Percentiles rank a stretch among this genome's conserved stretches.
Conservation (phyloP, 2,888 invertebrate genomes). For the Drosophila paramelanica region DNA sequence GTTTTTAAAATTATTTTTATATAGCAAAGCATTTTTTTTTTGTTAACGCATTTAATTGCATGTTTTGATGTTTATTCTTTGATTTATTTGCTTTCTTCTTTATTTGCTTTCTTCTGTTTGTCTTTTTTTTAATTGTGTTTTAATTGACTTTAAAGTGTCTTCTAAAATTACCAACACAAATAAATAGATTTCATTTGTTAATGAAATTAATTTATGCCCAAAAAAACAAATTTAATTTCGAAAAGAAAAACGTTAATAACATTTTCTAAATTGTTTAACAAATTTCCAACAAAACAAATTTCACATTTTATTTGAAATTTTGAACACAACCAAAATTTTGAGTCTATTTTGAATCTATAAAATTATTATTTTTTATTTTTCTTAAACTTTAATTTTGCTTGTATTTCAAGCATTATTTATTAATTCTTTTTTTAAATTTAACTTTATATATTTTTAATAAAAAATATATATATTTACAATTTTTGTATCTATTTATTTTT, state of each 20-base stretch:
- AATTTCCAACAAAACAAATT: background rate
- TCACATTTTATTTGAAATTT: no score
- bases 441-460: background rate
- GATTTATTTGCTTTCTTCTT: slow-evolving; percentile 8
- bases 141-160: slow-evolving; percentile 9
- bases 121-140: slow-evolving; percentile 4
- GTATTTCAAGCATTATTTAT: background rate
- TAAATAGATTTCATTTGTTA: background rate
- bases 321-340: background rate
- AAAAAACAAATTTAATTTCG: no score
- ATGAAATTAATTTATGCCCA: no score
- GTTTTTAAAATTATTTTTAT: slow-evolving; percentile 1
- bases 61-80: slow-evolving; percentile 8
- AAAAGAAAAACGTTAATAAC: no score
- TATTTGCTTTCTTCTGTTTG: slow-evolving; percentile 3
- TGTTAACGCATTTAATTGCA: background rate
- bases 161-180: background rate
- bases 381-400: background rate
- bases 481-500: no score
- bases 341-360: background rate
- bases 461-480: no score
- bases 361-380: background rate
- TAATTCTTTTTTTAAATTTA: background rate
- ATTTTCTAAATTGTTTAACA: no score
- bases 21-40: background rate